phyloP scores from a whole-genome alignment of 2,888 invertebrate genomes.

The Dione vanillae region DNA sequence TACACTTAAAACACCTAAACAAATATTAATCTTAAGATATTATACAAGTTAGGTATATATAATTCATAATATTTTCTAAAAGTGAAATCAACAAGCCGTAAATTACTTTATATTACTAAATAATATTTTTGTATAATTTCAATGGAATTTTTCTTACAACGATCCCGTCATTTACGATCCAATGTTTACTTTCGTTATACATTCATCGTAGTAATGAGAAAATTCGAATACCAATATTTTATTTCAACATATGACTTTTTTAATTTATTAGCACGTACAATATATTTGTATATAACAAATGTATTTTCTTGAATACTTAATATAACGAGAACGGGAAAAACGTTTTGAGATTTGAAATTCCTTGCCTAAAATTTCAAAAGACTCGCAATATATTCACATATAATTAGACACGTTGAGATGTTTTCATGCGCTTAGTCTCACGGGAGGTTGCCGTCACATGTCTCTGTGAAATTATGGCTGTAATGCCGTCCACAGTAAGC shows the following conservation, averaged over 20 bases:
- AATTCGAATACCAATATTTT: neutral
- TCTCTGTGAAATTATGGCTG: constrained; percentile 32
- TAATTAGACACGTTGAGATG: constrained; percentile 34
- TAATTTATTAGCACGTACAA: neutral
- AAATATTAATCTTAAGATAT: too few species aligned
- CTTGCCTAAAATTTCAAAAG: constrained; percentile 11
- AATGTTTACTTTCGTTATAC: neutral
- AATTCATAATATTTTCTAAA: too few species aligned
- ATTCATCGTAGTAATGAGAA: neutral
- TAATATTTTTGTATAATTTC: neutral
- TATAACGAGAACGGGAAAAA: too few species aligned
- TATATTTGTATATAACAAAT: neutral
- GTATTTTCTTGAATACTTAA: too few species aligned
- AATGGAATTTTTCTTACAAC: neutral
- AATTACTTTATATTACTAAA: neutral
- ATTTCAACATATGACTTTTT: neutral
- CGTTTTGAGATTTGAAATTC: constrained; percentile 7
- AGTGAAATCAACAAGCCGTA: too few species aligned
- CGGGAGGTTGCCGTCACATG: constrained; percentile 32
- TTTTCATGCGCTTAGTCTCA: constrained; percentile 35
- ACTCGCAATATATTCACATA: constrained; percentile 26
- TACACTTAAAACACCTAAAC: too few species aligned
- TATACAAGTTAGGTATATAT: too few species aligned
- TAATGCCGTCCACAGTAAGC: constrained; percentile 28
- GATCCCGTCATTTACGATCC: neutral